Conservation (phyloP, 2,888 invertebrate genomes). For the Zaprionus obscuricornis region DNA sequence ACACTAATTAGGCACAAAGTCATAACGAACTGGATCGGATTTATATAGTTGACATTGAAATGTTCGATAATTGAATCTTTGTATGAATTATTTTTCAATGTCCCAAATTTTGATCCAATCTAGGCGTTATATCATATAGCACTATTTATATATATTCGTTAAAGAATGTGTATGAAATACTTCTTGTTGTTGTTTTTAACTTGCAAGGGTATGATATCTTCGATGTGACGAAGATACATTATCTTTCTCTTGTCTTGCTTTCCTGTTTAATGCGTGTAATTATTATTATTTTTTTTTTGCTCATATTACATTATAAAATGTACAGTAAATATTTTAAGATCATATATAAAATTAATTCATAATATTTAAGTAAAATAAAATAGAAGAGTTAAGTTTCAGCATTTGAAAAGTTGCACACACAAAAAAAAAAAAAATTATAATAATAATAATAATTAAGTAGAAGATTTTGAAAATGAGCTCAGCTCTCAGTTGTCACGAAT, state of each 20-base stretch:
- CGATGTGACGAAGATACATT: not conserved
- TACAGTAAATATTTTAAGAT: constrained; percentile 70
- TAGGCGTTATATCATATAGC: too few species aligned
- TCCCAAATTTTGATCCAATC: too few species aligned
- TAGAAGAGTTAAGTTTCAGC: constrained; percentile 67
- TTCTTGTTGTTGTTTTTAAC: too few species aligned
- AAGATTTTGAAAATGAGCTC: constrained; percentile 4
- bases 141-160: too few species aligned
- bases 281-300: too few species aligned
- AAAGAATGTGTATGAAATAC: too few species aligned
- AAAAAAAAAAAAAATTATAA: constrained; percentile 52
- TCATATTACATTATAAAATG: constrained; percentile 74
- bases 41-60: too few species aligned
- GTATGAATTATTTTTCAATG: too few species aligned
- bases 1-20: too few species aligned
- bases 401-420: constrained; percentile 54
- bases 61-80: too few species aligned
- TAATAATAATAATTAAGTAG: constrained; percentile 13
- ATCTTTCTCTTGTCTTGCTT: constrained; percentile 7
- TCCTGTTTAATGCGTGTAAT: constrained; percentile 54
- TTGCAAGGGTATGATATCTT: not conserved
- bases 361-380: constrained; percentile 69
- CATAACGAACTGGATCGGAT: too few species aligned
- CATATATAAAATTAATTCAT: constrained; percentile 76
- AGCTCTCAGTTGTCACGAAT: constrained; percentile 84